Base-by-base conservation (phyloP, 2,797 vertebrate species). In the Chaunax sp. region DNA sequence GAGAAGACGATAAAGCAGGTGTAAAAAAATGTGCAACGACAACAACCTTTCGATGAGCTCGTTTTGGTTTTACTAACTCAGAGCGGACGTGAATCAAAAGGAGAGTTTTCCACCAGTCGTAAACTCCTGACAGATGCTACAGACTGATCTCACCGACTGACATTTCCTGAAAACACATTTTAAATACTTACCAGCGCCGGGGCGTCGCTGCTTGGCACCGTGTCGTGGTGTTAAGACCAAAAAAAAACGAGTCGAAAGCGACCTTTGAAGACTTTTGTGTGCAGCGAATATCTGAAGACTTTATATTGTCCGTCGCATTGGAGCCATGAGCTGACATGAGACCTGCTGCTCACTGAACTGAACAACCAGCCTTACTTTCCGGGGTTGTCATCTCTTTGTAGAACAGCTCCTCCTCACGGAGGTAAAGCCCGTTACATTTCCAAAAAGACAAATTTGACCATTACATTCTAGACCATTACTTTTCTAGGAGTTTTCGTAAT, bases 141-240 rank as follows among this genome's bases (percentile, higher is more conserved):
- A 15, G 33, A 50, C 63, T 58, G 50, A 23, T 55, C 75, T 62
- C 22, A 54, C 20, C 69, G 47, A 37, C 6, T 60, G 71, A 85
- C 85, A 78, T 91, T 93, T 90, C 90, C 89, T 91, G 89, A 83
- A 89, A 81, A 74, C 59, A 46, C 46, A n/a, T 18, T 53, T 46
- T 38, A 16, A 33, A 10, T 13, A 90, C 92, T 92, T 66, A 92
- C 90, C 89, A 72, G 85, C 78, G 65, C 46, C 64, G 60, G 55
- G 79, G 75, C 81, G 86, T 74, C n/a, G 69, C 62, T 77, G 70
- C 72, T 60, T 43, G 50, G 33, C 50, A n/a, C 35, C 14, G 43
- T 2, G 74, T 73, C 38, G 16, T 19, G 35, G 1, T 10, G 23
- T n/a, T 6, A 19, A 44, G 25, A 41, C n/a, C 3, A n/a, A n/a